Percentiles rank a stretch among this genome's conserved stretches.
These are phyloP conservation scores for Drosophila subsilvestris DNA, from an alignment of 2,888 invertebrate genomes.

Conservation along the genomic window DNA sequence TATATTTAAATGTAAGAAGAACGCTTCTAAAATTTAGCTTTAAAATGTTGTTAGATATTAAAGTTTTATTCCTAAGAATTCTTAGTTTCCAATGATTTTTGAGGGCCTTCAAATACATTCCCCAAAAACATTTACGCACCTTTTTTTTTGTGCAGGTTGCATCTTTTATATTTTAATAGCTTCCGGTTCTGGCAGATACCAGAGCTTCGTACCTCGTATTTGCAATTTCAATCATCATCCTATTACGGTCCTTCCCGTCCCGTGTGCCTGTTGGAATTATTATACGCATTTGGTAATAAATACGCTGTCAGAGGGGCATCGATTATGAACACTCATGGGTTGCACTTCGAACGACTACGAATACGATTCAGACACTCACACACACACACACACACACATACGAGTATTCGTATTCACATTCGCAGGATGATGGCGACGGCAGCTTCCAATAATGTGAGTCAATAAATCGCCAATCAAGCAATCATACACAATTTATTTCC, in stretches of 20 bases:
- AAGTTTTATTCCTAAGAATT: too few species aligned
- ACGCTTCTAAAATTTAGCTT: too few species aligned
- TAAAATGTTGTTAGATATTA: too few species aligned
- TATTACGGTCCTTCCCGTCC: slow-evolving; percentile 38
- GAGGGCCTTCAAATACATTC: background rate
- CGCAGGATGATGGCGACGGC: slow-evolving; percentile 55
- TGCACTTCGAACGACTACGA: slow-evolving; percentile 33
- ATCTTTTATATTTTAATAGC: slow-evolving; percentile 59
- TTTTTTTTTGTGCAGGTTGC: slow-evolving; percentile 13
- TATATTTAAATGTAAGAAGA: too few species aligned
- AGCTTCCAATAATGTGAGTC: slow-evolving; percentile 78
- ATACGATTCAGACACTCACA: slow-evolving; percentile 27
- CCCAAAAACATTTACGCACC: background rate
- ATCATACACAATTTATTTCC: slow-evolving; percentile 83
- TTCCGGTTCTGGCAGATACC: slow-evolving; percentile 64
- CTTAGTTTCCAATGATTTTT: background rate
- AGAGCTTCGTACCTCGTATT: slow-evolving; percentile 16
- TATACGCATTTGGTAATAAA: slow-evolving; percentile 78
- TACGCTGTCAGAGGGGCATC: slow-evolving; percentile 80
- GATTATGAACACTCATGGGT: slow-evolving; percentile 80
- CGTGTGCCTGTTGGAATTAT: slow-evolving; percentile 49
- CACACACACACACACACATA: slow-evolving; percentile 16
- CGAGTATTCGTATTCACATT: slow-evolving; percentile 1
- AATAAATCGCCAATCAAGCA: slow-evolving; percentile 83
- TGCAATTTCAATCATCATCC: slow-evolving; percentile 69